Percentiles rank a stretch among this genome's conserved stretches.
These are phyloP conservation scores for Lemur catta DNA, from an alignment of 2,797 vertebrate genomes.

Conservation along the genomic window DNA sequence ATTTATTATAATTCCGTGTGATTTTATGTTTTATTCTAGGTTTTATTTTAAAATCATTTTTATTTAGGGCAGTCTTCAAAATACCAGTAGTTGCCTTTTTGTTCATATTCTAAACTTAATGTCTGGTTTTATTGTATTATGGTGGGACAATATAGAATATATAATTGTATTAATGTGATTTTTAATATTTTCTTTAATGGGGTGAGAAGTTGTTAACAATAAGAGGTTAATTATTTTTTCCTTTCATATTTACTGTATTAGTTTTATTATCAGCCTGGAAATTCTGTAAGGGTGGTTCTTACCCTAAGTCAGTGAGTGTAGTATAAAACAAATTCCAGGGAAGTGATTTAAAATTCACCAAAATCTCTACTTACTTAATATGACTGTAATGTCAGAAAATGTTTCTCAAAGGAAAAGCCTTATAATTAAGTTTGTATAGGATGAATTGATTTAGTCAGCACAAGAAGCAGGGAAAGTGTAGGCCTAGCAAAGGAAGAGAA, in stretches of 20 bases:
- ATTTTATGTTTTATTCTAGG: constrained; percentile 25
- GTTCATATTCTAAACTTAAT: constrained; percentile 43
- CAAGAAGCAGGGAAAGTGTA: not conserved
- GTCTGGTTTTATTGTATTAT: constrained; percentile 5
- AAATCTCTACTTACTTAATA: not conserved
- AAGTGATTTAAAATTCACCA: constrained; percentile 24
- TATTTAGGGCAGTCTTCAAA: not conserved
- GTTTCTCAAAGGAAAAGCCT: not conserved
- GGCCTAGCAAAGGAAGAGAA: not conserved
- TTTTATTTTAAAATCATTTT: not conserved
- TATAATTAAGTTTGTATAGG: not conserved
- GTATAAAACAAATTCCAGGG: constrained; percentile 8
- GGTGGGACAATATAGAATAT: not conserved
- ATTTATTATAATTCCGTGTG: not conserved
- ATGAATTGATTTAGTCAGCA: not conserved
- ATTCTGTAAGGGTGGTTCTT: not conserved
- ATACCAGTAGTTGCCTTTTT: not conserved
- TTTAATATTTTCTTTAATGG: constrained; percentile 24
- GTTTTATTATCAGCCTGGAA: constrained; percentile 36
- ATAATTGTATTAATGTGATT: not conserved
- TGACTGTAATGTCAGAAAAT: not conserved
- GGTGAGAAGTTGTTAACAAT: constrained; percentile 18
- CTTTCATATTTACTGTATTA: not conserved
- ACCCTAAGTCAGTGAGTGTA: not conserved
- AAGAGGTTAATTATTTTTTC: constrained; percentile 52